Conservation (phyloP, 1,140 invertebrate genomes). For the Drosophila nannoptera region DNA sequence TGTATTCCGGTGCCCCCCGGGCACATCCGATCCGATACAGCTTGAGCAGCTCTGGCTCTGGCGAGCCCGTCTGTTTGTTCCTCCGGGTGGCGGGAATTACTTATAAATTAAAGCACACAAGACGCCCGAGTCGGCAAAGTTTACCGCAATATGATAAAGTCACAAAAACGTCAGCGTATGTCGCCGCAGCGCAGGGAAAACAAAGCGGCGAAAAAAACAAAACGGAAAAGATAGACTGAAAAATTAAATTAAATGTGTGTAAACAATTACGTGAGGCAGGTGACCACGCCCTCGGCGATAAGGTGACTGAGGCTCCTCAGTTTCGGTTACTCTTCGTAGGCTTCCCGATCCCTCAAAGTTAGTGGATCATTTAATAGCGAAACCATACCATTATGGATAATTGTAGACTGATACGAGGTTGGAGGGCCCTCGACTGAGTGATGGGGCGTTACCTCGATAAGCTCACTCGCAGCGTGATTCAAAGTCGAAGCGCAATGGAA, state of each 20-base stretch:
- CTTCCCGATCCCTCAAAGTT: not conserved
- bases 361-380: too few relatives aligned
- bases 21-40: too few relatives aligned
- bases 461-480: slow-evolving; percentile 12
- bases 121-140: slow-evolving; percentile 30
- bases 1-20: too few relatives aligned
- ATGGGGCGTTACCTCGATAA: slow-evolving; percentile 29
- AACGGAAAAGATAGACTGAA: slow-evolving; percentile 23
- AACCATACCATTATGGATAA: not conserved
- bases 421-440: not conserved
- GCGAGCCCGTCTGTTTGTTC: not conserved
- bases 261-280: slow-evolving; percentile 75
- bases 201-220: slow-evolving; percentile 49
- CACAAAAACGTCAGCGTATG: slow-evolving; percentile 68
- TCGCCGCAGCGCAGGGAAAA: slow-evolving; percentile 69
- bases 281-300: slow-evolving; percentile 40
- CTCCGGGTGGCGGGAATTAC: not conserved
- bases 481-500: not conserved
- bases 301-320: slow-evolving; percentile 31
- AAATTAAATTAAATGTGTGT: slow-evolving; percentile 63
- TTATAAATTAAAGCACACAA: slow-evolving; percentile 31
- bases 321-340: not conserved
- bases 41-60: too few relatives aligned
- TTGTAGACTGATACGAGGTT: not conserved
- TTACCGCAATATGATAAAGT: slow-evolving; percentile 76